A percentile compares a stretch with the other conserved stretches of the same genome.
Evolutionary conservation across 1,140 invertebrate species (phyloP).

Genomic region (Ptiloglossa arizonensis): DNA sequence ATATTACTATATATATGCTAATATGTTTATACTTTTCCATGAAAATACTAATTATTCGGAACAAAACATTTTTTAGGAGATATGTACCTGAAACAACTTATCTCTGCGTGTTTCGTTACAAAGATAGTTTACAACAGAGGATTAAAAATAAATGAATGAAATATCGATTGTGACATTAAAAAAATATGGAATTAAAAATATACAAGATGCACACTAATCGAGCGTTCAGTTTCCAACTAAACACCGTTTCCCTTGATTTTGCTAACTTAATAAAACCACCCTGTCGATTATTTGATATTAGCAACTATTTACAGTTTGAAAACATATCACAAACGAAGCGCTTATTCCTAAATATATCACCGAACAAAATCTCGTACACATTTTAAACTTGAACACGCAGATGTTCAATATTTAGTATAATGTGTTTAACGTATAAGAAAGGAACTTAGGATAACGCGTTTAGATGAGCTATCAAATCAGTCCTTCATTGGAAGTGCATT

Average conservation of each 20-base stretch:
- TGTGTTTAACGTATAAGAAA: not conserved
- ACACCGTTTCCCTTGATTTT: not conserved
- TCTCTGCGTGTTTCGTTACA: not conserved
- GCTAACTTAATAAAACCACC: not conserved
- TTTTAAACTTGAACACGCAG: not conserved
- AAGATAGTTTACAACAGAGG: constrained; percentile 1
- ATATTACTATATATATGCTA: not conserved
- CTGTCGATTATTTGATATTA: not conserved
- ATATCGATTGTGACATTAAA: constrained; percentile 45
- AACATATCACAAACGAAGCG: not conserved
- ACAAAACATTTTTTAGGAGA: not conserved
- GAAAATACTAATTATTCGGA: not conserved
- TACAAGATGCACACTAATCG: constrained; percentile 5
- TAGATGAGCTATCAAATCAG: not conserved
- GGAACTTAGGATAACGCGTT: not conserved
- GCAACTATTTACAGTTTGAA: not conserved
- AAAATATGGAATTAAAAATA: constrained; percentile 38
- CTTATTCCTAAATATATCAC: not conserved
- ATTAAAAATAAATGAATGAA: constrained; percentile 46
- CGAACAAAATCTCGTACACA: not conserved
- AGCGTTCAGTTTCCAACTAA: not conserved
- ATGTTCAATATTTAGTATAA: not conserved
- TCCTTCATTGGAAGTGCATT: not conserved
- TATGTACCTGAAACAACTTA: too few species aligned
- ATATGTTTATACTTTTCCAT: not conserved